These are phyloP conservation scores for Drepana falcataria DNA, from an alignment of 2,888 invertebrate genomes.

Conservation along the genomic window DNA sequence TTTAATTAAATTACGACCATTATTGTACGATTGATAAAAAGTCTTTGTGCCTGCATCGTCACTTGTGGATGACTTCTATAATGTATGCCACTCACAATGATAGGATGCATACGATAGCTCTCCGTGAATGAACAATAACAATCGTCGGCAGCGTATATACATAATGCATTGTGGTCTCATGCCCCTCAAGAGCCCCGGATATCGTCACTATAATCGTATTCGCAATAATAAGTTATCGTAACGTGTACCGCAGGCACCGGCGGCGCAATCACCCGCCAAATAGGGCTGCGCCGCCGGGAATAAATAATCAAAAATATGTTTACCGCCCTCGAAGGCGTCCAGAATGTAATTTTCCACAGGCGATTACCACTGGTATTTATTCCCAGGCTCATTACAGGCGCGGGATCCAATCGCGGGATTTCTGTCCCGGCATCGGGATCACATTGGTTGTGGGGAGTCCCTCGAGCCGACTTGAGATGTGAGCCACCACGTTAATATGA, in stretches of 20 bases:
- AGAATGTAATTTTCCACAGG: slow-evolving; percentile 45
- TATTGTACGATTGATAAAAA: too few relatives aligned
- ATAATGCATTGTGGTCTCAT: too few relatives aligned
- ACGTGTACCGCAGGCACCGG: slow-evolving; percentile 16
- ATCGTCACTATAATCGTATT: background rate
- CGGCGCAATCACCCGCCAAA: slow-evolving; percentile 7
- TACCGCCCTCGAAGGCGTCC: slow-evolving; percentile 30
- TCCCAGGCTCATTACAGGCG: slow-evolving; percentile 55
- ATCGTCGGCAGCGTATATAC: too few relatives aligned
- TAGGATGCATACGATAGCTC: too few relatives aligned
- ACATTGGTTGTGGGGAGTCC: slow-evolving; percentile 53
- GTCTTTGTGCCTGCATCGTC: too few relatives aligned
- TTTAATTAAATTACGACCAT: too few relatives aligned
- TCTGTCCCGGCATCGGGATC: slow-evolving; percentile 36
- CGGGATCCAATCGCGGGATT: slow-evolving; percentile 52
- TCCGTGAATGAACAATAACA: too few relatives aligned
- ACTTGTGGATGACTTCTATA: too few relatives aligned
- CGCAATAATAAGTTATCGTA: slow-evolving; percentile 4
- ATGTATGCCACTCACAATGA: too few relatives aligned
- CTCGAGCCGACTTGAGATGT: slow-evolving; percentile 45
- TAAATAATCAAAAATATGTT: slow-evolving; percentile 38
- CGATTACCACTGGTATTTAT: slow-evolving; percentile 60
- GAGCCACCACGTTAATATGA: slow-evolving; percentile 32
- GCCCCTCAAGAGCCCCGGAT: too few relatives aligned
- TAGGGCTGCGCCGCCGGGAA: slow-evolving; percentile 9